phyloP scores from a whole-genome alignment of 2,113 vertebrate species.

The Thalassoma bifasciatum region DNA sequence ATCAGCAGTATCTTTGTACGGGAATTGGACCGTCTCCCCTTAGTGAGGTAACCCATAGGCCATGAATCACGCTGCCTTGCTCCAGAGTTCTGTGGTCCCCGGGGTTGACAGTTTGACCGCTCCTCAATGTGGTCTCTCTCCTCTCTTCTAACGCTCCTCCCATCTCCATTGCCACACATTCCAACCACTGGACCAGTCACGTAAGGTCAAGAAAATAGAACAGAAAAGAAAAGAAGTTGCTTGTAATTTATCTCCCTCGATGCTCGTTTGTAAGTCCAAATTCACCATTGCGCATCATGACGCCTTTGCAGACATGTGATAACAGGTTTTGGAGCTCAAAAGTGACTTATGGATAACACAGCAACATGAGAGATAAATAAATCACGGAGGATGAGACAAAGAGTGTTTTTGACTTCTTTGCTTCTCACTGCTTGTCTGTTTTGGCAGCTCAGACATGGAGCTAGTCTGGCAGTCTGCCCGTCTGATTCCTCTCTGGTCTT shows the following conservation, averaged over 20 bases:
- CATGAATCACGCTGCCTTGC: constrained; percentile 77
- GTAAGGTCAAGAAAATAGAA: constrained; percentile 71
- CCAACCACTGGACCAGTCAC: constrained; percentile 75
- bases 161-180: constrained; percentile 72
- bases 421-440: constrained; percentile 59
- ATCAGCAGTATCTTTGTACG: constrained; percentile 64
- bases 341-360: constrained; percentile 16
- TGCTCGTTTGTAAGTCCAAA: background rate
- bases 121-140: constrained; percentile 73
- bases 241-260: constrained; percentile 8
- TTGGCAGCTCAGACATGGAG: constrained; percentile 65
- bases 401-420: constrained; percentile 35
- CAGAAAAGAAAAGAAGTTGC: constrained; percentile 32
- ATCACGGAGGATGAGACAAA: constrained; percentile 18
- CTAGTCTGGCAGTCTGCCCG: constrained; percentile 71
- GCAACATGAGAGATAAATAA: background rate
- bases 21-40: constrained; percentile 70
- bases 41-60: constrained; percentile 77
- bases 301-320: constrained; percentile 12
- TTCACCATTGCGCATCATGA: constrained; percentile 15
- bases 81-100: constrained; percentile 70
- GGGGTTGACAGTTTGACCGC: constrained; percentile 72
- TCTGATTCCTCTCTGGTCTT: constrained; percentile 67
- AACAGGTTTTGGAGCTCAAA: constrained; percentile 4
- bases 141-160: constrained; percentile 63